Percentiles rank a stretch among this genome's conserved stretches.
Conservation (phyloP, 2,113 vertebrate genomes). For the Bufo gargarizans region DNA sequence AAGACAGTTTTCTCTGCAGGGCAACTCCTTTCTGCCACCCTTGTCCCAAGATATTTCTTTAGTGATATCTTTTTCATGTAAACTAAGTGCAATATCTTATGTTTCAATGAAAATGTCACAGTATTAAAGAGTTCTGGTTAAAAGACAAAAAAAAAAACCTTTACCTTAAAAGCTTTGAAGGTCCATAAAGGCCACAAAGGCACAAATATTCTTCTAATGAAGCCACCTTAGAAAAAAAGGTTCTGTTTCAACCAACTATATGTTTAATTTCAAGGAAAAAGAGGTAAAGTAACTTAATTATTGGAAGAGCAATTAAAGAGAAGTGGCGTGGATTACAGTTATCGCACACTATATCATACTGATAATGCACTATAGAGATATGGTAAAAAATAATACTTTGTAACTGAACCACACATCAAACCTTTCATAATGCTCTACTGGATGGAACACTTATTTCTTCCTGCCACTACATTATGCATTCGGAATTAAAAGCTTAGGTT, state of each 20-base stretch:
- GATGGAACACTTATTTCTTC: conserved; percentile 29
- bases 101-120: conserved; percentile 54
- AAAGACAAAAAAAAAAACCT: conserved; percentile 36
- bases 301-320: conserved; percentile 57
- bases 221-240: conserved; percentile 26
- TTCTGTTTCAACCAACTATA: conserved; percentile 18
- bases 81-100: conserved; percentile 48
- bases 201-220: conserved; percentile 33
- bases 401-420: conserved; percentile 46
- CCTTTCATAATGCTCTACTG: conserved; percentile 46
- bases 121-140: conserved; percentile 38
- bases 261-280: conserved; percentile 32
- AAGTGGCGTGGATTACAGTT: conserved; percentile 53
- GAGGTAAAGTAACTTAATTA: conserved; percentile 53
- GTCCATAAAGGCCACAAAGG: conserved; percentile 46
- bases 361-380: conserved; percentile 54
- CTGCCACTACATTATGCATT: conserved; percentile 44
- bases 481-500: conserved; percentile 52
- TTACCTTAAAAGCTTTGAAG: conserved; percentile 55
- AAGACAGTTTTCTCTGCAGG: conserved; percentile 55
- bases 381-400: conserved; percentile 34
- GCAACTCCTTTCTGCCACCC: conserved; percentile 53
- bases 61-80: conserved; percentile 55
- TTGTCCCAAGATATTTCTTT: conserved; percentile 56
- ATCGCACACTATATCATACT: conserved; percentile 49